phyloP scores from a whole-genome alignment of 2,113 vertebrate genomes.

The Datnioides undecimradiatus region DNA sequence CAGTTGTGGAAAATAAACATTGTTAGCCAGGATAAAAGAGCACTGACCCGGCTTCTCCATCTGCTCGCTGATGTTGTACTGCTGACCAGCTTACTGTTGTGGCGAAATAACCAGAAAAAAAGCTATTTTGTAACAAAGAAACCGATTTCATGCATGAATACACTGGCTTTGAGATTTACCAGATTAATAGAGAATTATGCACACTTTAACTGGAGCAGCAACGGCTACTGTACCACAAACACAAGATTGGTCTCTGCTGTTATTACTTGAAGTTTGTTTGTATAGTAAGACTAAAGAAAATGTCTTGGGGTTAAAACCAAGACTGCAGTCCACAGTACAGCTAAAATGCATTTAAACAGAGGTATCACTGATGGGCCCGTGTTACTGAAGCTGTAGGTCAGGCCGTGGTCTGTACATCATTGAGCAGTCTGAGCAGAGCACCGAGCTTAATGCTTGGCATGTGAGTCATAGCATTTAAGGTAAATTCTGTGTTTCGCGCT shows the following conservation, averaged over 20 bases:
- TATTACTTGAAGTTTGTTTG: slow-evolving; percentile 19
- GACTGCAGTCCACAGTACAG: not conserved
- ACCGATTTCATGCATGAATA: slow-evolving; percentile 51
- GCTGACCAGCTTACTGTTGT: slow-evolving; percentile 19
- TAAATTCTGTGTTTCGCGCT: slow-evolving; percentile 3
- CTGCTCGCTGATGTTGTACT: slow-evolving; percentile 26
- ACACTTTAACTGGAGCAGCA: slow-evolving; percentile 49
- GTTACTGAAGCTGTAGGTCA: not conserved
- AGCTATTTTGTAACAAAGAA: slow-evolving; percentile 45
- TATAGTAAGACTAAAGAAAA: slow-evolving; percentile 26
- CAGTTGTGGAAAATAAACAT: slow-evolving; percentile 44
- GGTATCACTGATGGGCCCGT: not conserved
- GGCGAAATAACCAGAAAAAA: slow-evolving; percentile 24
- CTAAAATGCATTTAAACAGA: not conserved
- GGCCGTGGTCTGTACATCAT: not conserved
- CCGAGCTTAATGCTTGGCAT: not conserved
- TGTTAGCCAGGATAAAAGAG: slow-evolving; percentile 24
- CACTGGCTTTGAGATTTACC: slow-evolving; percentile 54
- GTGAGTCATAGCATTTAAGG: not conserved
- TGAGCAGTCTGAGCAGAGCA: not conserved
- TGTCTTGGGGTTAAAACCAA: not conserved
- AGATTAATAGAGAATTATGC: slow-evolving; percentile 61
- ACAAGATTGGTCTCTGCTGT: slow-evolving; percentile 45
- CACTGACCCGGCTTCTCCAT: slow-evolving; percentile 12
- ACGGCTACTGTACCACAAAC: slow-evolving; percentile 57